phyloP scores from a whole-genome alignment of 2,113 vertebrate species.

The Psophia crepitans region DNA sequence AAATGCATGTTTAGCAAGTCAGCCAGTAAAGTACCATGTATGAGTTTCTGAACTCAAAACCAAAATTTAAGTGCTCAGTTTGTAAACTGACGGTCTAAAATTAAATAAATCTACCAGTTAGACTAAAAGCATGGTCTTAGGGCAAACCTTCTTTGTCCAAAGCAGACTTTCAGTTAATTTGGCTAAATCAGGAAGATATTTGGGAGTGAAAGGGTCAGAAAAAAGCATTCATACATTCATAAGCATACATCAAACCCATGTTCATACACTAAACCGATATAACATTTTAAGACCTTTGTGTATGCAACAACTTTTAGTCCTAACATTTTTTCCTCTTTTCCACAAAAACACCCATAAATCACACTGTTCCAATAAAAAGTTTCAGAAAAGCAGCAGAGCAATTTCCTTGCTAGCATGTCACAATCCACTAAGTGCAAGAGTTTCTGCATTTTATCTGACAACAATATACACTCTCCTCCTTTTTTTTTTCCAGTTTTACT shows the following conservation, averaged over 20 bases:
- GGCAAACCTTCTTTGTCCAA: background rate
- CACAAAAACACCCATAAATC: background rate
- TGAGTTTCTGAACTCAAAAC: background rate
- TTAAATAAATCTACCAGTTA: background rate
- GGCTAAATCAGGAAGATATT: background rate
- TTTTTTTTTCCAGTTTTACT: background rate
- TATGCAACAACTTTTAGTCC: background rate
- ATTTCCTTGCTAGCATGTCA: background rate
- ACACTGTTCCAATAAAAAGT: background rate
- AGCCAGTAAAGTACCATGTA: background rate
- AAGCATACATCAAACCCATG: background rate
- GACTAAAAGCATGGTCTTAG: background rate
- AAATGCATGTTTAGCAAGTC: background rate
- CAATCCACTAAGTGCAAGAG: background rate
- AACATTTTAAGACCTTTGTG: background rate
- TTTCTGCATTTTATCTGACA: background rate
- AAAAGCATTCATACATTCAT: background rate
- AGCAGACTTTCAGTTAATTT: background rate
- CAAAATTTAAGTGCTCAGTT: background rate
- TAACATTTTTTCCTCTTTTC: background rate
- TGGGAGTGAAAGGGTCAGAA: background rate
- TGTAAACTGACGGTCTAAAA: background rate
- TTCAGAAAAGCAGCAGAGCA: background rate
- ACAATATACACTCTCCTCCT: background rate
- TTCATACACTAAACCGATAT: background rate